Evolutionary conservation across 2,113 vertebrate genomes (phyloP), one percentile per base, ranked within the genome.

Genomic region (Lycocorax pyrrhopterus): DNA sequence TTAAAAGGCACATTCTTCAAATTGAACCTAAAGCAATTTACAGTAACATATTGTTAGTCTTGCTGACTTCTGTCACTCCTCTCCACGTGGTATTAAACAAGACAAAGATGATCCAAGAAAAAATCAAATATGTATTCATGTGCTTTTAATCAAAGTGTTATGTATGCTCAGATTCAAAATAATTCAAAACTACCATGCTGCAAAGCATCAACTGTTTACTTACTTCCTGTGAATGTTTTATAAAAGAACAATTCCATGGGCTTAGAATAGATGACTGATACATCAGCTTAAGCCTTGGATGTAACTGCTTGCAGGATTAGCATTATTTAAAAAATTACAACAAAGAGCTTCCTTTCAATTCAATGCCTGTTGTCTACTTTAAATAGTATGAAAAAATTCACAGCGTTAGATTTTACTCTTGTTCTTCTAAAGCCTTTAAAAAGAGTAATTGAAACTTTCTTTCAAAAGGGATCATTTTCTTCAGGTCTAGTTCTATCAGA

Each of bases 311-410:
- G 80, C 56, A 64, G 88, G 95, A 95, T 94, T 94, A 96, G 87
- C 87, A 90, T 87, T 87, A 93, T 83, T 95, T 83, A 46, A 84
- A 87, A 96, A 90, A 91, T 88, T 84, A 84, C 92, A 95, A 92
- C 81, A 94, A 94, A 96, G 90, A 94, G 68, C 69, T 94, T 93
- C 79, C 79, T 86, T 96, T 86, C 95, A 94, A 44, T 15, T 81
- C 93, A 90, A 91, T 72, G 60, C 33, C 91, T 84, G 79, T 75
- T 81, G 76, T 67, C 90, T 81, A 88, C 92, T 92, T 90, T 80
- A 96, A 90, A 67, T 30, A 92, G 75, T 68, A 89, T 0, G 0
- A 64, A 95, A 90, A 96, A 94, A 87, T 6, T 91, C 95, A 87
- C 84, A 93, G 91, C 78, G 87, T 91, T 95, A 83, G 82, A 95